Conservation (phyloP, 2,797 vertebrate genomes). For the Malacoraja senta region DNA sequence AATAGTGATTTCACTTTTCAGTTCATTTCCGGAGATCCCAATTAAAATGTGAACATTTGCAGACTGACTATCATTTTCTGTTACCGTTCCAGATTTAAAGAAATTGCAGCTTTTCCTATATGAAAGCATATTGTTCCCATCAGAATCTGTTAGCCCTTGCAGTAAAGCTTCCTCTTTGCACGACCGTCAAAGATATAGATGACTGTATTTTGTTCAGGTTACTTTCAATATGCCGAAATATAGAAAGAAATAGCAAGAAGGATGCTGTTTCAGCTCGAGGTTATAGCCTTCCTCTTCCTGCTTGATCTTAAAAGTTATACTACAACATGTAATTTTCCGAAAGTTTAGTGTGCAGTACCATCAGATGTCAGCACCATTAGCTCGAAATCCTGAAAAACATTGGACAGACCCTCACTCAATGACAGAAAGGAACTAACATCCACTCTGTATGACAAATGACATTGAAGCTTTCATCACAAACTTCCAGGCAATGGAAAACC, state of each 20-base stretch:
- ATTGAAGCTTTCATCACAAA: background rate
- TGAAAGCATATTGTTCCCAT: background rate
- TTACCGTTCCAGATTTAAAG: background rate
- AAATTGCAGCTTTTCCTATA: background rate
- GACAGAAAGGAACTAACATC: background rate
- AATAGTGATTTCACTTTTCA: background rate
- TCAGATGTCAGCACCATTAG: background rate
- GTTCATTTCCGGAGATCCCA: background rate
- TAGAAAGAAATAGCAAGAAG: background rate
- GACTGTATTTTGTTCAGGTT: background rate
- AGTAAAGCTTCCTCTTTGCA: background rate
- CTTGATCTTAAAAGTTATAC: background rate
- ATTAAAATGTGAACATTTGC: background rate
- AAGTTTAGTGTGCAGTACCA: background rate
- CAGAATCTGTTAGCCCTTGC: background rate
- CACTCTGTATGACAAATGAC: background rate
- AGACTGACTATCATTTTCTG: conserved; percentile 10
- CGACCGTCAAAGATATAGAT: background rate
- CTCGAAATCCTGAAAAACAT: background rate
- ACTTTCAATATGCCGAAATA: background rate
- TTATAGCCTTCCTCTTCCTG: background rate
- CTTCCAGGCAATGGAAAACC: background rate
- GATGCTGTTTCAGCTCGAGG: background rate
- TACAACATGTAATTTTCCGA: background rate
- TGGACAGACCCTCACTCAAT: background rate